These are phyloP conservation scores for Odontamblyopus lacepedii DNA, from an alignment of 2,797 vertebrate genomes.

Conservation along the genomic window DNA sequence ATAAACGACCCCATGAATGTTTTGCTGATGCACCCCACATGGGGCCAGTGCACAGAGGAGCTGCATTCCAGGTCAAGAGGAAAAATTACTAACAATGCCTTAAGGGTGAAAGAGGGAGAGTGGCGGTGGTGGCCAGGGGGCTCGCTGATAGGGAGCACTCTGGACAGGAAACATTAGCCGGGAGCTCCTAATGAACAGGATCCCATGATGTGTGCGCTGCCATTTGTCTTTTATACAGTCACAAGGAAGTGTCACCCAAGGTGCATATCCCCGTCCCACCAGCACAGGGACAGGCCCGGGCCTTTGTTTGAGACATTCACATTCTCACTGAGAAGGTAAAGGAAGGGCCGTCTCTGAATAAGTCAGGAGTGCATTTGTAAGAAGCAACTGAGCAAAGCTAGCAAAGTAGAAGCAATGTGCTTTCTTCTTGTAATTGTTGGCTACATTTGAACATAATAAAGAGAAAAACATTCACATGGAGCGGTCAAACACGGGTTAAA, in stretches of 20 bases:
- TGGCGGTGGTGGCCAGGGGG: constrained; percentile 43
- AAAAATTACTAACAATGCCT: constrained; percentile 62
- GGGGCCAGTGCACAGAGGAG: constrained; percentile 34
- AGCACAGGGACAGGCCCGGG: not conserved
- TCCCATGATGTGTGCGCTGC: constrained; percentile 40
- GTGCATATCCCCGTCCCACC: constrained; percentile 2
- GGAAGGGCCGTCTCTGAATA: not conserved
- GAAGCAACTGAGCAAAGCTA: constrained; percentile 3
- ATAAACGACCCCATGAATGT: constrained; percentile 1
- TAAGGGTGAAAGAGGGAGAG: constrained; percentile 36
- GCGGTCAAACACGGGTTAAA: not conserved
- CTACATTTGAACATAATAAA: not conserved
- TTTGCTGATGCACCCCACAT: constrained; percentile 20
- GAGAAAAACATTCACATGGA: not conserved
- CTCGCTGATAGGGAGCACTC: constrained; percentile 49
- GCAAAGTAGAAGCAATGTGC: not conserved
- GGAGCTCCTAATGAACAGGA: constrained; percentile 51
- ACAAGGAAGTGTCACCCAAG: constrained; percentile 20
- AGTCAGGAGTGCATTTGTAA: not conserved
- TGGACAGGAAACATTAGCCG: constrained; percentile 39
- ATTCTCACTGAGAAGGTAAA: not conserved
- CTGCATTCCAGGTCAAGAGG: constrained; percentile 45
- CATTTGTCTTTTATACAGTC: constrained; percentile 46
- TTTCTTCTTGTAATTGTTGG: not conserved
- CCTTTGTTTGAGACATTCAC: constrained; percentile 16